Evolutionary conservation across 1,140 invertebrate species (phyloP).

Genomic region (Orius laevigatus): DNA sequence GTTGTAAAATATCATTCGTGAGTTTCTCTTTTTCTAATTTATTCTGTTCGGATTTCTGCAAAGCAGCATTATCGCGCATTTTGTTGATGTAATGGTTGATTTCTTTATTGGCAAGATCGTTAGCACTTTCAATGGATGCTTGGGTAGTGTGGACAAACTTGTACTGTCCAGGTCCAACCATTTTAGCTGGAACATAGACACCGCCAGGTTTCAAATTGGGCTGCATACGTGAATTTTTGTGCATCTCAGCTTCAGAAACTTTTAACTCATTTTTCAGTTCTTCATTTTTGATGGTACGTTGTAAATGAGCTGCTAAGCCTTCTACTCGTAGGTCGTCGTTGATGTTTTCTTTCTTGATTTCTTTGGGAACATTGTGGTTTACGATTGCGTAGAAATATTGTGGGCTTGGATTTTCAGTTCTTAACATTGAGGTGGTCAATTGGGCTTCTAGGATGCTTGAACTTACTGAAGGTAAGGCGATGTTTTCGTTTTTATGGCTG

Average conservation of each 20-base stretch:
- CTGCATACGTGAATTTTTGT: slow-evolving; percentile 7
- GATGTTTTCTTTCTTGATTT: neutral
- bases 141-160: no score
- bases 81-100: slow-evolving; percentile 1
- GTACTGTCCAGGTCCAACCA: neutral
- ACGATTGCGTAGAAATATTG: slow-evolving; percentile 12
- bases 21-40: no score
- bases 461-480: slow-evolving; percentile 9
- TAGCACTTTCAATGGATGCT: no score
- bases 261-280: neutral
- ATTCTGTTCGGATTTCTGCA: no score
- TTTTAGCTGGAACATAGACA: slow-evolving; percentile 11
- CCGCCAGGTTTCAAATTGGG: slow-evolving; percentile 10
- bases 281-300: slow-evolving; percentile 14
- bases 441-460: slow-evolving; percentile 21
- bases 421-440: slow-evolving; percentile 16
- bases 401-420: slow-evolving; percentile 2
- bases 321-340: slow-evolving; percentile 15
- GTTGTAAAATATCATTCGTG: slow-evolving; percentile 15
- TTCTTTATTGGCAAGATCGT: no score
- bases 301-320: slow-evolving; percentile 16
- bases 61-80: no score
- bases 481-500: neutral
- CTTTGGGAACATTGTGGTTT: slow-evolving; percentile 6
- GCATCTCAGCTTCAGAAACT: slow-evolving; percentile 3